Evolutionary conservation across 2,888 invertebrate genomes (phyloP), one percentile per base, ranked within the genome.

Genomic region (Volucella zonaria): DNA sequence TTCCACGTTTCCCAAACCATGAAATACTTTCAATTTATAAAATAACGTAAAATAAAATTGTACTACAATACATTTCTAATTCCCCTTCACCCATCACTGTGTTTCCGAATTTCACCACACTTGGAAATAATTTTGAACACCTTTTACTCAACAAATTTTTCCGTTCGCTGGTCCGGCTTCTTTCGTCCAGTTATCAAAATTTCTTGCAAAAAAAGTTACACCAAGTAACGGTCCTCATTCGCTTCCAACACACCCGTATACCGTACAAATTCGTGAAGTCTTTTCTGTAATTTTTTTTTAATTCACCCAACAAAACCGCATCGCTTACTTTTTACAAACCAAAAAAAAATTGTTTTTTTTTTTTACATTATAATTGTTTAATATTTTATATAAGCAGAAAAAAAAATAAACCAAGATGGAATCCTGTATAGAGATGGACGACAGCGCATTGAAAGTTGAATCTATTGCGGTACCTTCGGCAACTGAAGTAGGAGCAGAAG

Each of bases 161-260:
- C 85, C 85, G 81, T 85, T 85, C 62, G 43, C 58, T 59, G 70
- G 43, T 75, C 70, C 68, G 70, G 75, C 62, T 43, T 71, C 68
- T 82, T 78, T 82, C 77, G 73, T 82, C 45, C 47, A 75, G 59
- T 79, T 54, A 40, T 73, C 76, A 73, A 85, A 85, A 77, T 77
- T 77, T 11, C 47, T 31, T 31, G 31, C 40, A 70, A 43, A 52
- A 58, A 79, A 62, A 85, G 52, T 12, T 73, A 58, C 43, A n/a
- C 31, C 47, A 59, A 73, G 40, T 81, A 85, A 85, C 85, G 85
- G 85, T 85, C 52, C 42, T 58, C 58, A 56, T 76, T 76, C 54
- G 67, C 31, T 31, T 31, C 6, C 77, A 68, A 70, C 76, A 52
- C 23, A 59, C 56, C 31, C 31, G 31, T 31, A 54, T 45, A 66